Base-by-base conservation (phyloP, 2,888 invertebrate species). In the Agonopterix subpropinquella region DNA sequence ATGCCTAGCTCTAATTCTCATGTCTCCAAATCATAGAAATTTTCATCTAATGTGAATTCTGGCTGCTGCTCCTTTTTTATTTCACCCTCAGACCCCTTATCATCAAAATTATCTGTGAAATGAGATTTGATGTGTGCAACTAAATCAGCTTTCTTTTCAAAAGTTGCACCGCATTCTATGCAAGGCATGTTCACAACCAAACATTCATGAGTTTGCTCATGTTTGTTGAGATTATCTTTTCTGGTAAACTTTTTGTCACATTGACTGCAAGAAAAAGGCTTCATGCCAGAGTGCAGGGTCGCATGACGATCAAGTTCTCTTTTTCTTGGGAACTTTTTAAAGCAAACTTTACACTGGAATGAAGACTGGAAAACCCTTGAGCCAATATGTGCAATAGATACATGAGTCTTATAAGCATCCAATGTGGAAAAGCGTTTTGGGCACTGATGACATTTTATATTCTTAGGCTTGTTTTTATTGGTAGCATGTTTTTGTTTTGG, bases 251-350 rank as follows among this genome's bases (percentile, higher is more conserved):
- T 89, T 60, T 92, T 92, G 55, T 91, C 91, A 75, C 94, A 94
- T 50, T 90, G 89, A 46, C 85, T 88, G 67, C 94, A 94, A 47
- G 91, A 90, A 64, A 92, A 93, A 1, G 93, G 90, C 59, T 92
- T 92, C 75, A 91, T 86, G 1, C 91, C 93, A 41, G 92, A 89
- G 71, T 94, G 94, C 1, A 93, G 87, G 0, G 91, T 87, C 11
- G 90, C 86, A 74, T 94, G 94, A 0, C 93, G 85, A 57, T 93
- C 93, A 8, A 93, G 73, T 72, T 94, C 94, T 42, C 93, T 86
- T 73, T 93, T 92, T 1, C 93, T 80, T 36, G 92, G 83, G 65
- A 94, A 94, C 7, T 91, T 89, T 67, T 92, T 93, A 47, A 89
- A 90, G 67, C 94, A 94, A 44, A 92, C 86, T 56, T 90, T 89